Conservation (phyloP, 2,113 vertebrate species). For the Chloropsis hardwickii region DNA sequence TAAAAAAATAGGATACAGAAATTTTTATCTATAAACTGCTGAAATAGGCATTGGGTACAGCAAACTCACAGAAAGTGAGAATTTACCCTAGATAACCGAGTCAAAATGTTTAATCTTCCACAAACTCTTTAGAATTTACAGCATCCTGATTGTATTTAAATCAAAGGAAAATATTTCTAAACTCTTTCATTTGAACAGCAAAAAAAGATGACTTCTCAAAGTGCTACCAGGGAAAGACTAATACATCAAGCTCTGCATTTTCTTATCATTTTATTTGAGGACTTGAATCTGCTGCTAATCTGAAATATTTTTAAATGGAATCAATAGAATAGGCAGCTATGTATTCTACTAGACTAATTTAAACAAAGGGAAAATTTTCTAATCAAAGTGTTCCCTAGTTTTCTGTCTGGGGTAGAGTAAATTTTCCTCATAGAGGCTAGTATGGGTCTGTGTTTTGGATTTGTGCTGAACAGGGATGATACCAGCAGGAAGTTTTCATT, state of each 20-base stretch:
- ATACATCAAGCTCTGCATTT: background rate
- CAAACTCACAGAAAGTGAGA: background rate
- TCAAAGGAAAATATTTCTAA: background rate
- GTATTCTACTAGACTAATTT: background rate
- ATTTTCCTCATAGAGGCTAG: background rate
- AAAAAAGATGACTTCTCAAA: background rate
- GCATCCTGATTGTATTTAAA: background rate
- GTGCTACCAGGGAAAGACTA: background rate
- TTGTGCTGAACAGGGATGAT: background rate
- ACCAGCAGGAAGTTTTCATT: background rate
- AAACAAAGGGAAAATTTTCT: background rate
- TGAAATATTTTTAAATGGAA: background rate
- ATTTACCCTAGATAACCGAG: background rate
- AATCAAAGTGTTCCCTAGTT: background rate
- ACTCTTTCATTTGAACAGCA: background rate
- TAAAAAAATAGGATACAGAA: background rate
- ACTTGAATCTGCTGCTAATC: background rate
- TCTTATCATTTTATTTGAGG: background rate
- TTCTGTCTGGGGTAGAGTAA: background rate
- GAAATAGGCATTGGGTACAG: background rate
- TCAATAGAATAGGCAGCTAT: background rate
- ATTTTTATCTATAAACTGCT: background rate
- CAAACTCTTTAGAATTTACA: background rate
- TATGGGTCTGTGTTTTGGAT: rapidly evolving
- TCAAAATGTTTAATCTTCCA: background rate